Evolutionary conservation across 2,113 vertebrate species (phyloP), one percentile per base, ranked within the genome.

Genomic region (Egretta garzetta): DNA sequence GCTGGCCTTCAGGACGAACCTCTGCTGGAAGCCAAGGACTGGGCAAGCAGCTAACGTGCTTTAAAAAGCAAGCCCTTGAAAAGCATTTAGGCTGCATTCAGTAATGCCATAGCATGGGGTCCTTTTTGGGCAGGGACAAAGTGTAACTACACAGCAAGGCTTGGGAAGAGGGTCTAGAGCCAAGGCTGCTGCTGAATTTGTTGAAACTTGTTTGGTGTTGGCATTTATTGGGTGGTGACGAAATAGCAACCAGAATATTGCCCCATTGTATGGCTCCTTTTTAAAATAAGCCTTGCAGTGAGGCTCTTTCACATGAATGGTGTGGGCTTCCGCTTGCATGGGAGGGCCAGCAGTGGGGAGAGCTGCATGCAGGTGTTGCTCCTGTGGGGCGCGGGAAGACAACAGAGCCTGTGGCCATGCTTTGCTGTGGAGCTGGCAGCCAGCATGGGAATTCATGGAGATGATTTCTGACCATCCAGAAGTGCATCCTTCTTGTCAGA

Each of bases 331-430:
- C 47, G 20, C 14, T 26, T 37, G 20, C 1, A 2, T 2, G 1
- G 45, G 20, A 63, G 26, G 18, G 37, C 30, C 41, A 52, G 47
- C 12, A 7, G 7, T 32, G n/a, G 37, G 33, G 32, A 27, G 39
- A 80, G 13, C 14, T 60, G n/a, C 37, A 39, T 22, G 4, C 33
- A 43, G n/a, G 37, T 23, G 9, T 62, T 2, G 0, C 12, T 80
- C 5, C 39, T 0, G 0, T 14, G 45, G 72, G 20, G 7, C 1
- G 1, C 0, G 0, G 30, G 21, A 67, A 55, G 39, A 12, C 10
- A 6, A 21, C 6, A 3, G 21, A 22, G 6, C 1, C 0, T 11
- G 20, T 0, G 7, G 19, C 32, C 4, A 8, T 0, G 1, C 32
- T 33, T 45, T 43, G 27, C 20, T 9, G 1, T 1, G 1, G 8